Evolutionary conservation across 1,140 invertebrate genomes (phyloP).

Genomic region (Drosophila subpulchrella): DNA sequence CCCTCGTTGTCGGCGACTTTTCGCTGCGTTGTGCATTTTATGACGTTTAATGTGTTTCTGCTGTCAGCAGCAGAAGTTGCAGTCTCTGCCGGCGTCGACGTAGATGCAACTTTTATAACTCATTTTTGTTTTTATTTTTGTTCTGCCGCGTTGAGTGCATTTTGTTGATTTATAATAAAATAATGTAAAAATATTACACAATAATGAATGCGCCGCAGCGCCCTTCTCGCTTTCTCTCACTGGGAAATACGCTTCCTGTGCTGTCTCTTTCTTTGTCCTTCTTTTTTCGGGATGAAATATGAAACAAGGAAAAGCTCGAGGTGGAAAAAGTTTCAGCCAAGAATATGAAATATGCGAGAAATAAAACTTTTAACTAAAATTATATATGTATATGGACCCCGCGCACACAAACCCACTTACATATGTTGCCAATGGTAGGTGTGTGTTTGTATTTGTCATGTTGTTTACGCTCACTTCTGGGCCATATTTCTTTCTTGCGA

Average conservation of each 20-base stretch:
- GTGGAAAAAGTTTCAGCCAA: conserved; percentile 68
- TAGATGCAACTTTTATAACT: conserved; percentile 56
- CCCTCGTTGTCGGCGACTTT: conserved; percentile 51
- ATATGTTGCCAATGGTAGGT: conserved; percentile 20
- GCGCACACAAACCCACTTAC: conserved; percentile 41
- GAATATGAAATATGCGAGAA: conserved; percentile 81
- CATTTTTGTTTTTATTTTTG: conserved; percentile 17
- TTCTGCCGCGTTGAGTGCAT: conserved; percentile 71
- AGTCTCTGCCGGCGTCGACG: conserved; percentile 35
- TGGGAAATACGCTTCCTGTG: background rate
- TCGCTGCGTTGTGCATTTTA: conserved; percentile 79
- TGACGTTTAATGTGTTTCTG: conserved; percentile 82
- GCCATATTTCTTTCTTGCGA: conserved; percentile 62
- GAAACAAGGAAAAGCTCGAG: conserved; percentile 70
- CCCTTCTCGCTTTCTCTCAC: background rate
- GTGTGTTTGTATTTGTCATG: conserved; percentile 65
- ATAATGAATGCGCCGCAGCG: conserved; percentile 71
- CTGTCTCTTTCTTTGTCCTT: conserved; percentile 43
- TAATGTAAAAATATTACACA: conserved; percentile 84
- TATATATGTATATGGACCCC: conserved; percentile 69
- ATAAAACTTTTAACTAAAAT: conserved; percentile 83
- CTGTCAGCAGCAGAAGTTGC: conserved; percentile 73
- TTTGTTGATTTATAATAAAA: conserved; percentile 84
- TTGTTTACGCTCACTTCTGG: conserved; percentile 71
- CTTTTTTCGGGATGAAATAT: conserved; percentile 71